Evolutionary conservation across 1,140 invertebrate species (phyloP), one percentile per base, ranked within the genome.

Genomic region (Drosophila auraria): DNA sequence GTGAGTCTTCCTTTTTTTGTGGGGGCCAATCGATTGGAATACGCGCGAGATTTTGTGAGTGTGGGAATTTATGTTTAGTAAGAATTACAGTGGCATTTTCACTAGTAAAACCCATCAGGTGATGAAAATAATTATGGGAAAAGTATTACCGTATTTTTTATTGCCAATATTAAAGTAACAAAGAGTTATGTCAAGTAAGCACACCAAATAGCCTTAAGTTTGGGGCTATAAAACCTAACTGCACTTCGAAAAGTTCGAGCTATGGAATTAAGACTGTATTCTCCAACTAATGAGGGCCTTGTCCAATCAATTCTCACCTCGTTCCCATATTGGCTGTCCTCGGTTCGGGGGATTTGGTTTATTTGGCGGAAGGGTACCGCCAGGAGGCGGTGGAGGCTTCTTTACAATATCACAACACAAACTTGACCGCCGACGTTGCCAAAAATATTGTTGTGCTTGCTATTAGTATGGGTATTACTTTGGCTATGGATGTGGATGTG

Each of bases 341-440:
- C 44, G 44, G 15, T 49, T 64, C 20, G 15, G 6, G 7, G 12
- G 44, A 63, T 47, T 63, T 70, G 30, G 27, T 15, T 14, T 36
- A 63, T 47, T 63, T 59, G 23, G 27, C 11, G 42, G 14, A 73
- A 83, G 78, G 66, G 82, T 80, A 83, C 63, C 44, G 47, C 45
- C 38, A 27, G 44, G 12, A 38, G 33, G 53, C 5, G 53, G 11
- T 47, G 50, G 70, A 20, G 71, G 61, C 64, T 63, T 73, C 45
- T 83, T 87, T 89, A 75, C 73, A 87, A 87, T 78, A 87, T 64
- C 83, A 89, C 54, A 89, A 83, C 84, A 83, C 84, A 87, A 87
- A 87, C 83, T 87, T 87, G 83, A 87, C 83, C 83, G 78, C 78
- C 78, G 62, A 62, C 76, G 80, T 56, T 83, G 76, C 83, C 82